Evolutionary conservation across 2,113 vertebrate species (phyloP).

Genomic region (Embiotoca jacksoni): DNA sequence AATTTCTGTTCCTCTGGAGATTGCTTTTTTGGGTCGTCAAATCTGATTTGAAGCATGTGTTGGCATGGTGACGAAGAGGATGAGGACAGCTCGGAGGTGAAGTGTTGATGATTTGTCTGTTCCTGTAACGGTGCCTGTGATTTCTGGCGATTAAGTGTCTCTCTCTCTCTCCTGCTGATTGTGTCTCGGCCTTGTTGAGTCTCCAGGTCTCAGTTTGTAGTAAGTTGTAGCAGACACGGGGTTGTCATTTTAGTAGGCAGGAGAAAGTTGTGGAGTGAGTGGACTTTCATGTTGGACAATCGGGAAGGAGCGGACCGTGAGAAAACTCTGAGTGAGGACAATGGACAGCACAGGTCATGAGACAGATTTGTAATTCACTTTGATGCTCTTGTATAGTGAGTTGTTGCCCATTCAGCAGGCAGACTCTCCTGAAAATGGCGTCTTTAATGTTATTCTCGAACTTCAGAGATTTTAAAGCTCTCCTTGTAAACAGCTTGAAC

Average conservation of each 20-base stretch:
- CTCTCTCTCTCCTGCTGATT: conserved; percentile 12
- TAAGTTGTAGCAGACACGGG: background rate
- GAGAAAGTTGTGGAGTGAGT: conserved; percentile 7
- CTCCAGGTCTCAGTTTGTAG: background rate
- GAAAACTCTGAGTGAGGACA: conserved; percentile 7
- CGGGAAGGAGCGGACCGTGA: background rate
- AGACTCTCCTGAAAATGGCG: conserved; percentile 12
- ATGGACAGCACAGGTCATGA: conserved; percentile 16
- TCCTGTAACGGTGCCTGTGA: conserved; percentile 46
- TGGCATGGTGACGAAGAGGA: conserved; percentile 83
- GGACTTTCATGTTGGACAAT: background rate
- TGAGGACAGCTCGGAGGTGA: conserved; percentile 79
- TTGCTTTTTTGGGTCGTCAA: background rate
- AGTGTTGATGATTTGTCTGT: conserved; percentile 45
- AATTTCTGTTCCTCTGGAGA: background rate
- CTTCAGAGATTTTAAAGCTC: background rate
- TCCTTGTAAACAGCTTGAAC: conserved; percentile 5
- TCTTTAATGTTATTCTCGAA: background rate
- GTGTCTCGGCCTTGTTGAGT: background rate
- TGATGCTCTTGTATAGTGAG: conserved; percentile 2
- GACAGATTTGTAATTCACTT: conserved; percentile 19
- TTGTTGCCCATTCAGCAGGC: conserved; percentile 3
- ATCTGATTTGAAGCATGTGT: conserved; percentile 67
- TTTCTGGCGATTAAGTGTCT: conserved; percentile 27
- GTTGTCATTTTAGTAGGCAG: background rate